Evolutionary conservation across 2,888 invertebrate genomes (phyloP).

Genomic region (Rotaria sp.): DNA sequence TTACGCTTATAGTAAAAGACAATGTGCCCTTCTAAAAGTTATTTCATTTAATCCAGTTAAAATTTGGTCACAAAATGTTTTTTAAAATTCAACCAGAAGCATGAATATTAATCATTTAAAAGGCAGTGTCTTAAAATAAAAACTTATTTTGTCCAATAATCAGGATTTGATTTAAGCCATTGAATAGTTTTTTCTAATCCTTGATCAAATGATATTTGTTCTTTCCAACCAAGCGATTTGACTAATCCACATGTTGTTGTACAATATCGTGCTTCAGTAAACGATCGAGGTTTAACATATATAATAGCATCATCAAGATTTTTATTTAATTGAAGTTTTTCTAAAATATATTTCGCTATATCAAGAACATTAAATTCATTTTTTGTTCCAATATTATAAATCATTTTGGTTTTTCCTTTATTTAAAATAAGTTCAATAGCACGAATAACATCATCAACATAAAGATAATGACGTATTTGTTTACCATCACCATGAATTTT

Average conservation of each 20-base stretch:
- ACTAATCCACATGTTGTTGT: constrained; percentile 38
- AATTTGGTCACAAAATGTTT: too few species aligned
- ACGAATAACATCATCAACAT: constrained; percentile 43
- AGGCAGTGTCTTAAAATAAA: too few species aligned
- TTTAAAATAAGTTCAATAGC: constrained; percentile 45
- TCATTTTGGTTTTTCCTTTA: constrained; percentile 46
- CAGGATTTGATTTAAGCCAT: constrained; percentile 43
- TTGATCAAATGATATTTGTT: constrained; percentile 44
- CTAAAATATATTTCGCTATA: constrained; percentile 47
- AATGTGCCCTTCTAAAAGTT: too few species aligned
- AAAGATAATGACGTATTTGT: constrained; percentile 48
- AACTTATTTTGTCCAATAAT: constrained; percentile 42
- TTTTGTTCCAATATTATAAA: constrained; percentile 45
- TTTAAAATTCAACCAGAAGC: too few species aligned
- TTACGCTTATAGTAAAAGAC: too few species aligned
- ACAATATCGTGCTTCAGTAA: constrained; percentile 44
- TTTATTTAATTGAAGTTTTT: constrained; percentile 42
- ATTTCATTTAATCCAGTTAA: too few species aligned
- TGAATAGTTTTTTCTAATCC: constrained; percentile 45
- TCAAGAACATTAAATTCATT: constrained; percentile 49
- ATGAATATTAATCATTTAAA: too few species aligned
- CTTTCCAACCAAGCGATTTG: constrained; percentile 45
- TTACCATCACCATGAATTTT: constrained; percentile 44
- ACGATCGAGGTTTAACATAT: constrained; percentile 44
- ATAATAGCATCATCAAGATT: constrained; percentile 41